Base-by-base conservation (phyloP, 2,888 invertebrate species). In the Polia nebulosa region DNA sequence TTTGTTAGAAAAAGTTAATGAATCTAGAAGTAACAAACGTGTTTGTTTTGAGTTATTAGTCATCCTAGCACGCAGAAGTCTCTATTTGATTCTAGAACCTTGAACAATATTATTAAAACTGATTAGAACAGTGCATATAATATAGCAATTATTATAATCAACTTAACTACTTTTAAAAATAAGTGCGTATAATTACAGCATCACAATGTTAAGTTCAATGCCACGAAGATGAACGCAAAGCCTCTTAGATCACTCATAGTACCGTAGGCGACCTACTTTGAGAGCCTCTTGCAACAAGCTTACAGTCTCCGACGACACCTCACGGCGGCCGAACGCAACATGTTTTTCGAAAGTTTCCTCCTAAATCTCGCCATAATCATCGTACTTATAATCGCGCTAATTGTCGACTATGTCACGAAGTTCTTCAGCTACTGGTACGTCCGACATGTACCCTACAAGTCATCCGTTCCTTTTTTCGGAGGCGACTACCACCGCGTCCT, bases 401-500 rank as follows among this genome's bases (percentile, higher is more conserved):
- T 89, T 49, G 91, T 93, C 69, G 95, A 95, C 80, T 95, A 95
- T 83, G 91, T 94, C 45, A 95, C 95, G 0, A 95, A 95, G 71
- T 95, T 90, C 85, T 95, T 95, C 85, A 95, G 94, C 81, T 95
- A 95, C 83, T 95, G 95, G 95, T 95, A 95, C 70, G 89, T 95
- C 25, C 85, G 95, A 22, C 94, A 95, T 72, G 88, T 95, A 32
- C 92, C 94, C 0, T 93, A 95, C 76, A 94, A 92, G 83, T 86
- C 85, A 0, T 85, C 92, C 0, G 64, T 95, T 3, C 94, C 94
- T 0, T 93, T 94, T 79, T 91, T 93, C 65, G 95, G 95, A 29
- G 92, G 92, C 44, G 95, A 95, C 76, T 95, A 94, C 82, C 90
- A 93, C 58, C 84, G 95, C 64, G 88, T 95, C 9, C 80, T 95